Percentiles rank a stretch among this genome's conserved stretches.
Evolutionary conservation across 2,888 invertebrate genomes (phyloP).

Genomic region (Aporophyla lueneburgensis): DNA sequence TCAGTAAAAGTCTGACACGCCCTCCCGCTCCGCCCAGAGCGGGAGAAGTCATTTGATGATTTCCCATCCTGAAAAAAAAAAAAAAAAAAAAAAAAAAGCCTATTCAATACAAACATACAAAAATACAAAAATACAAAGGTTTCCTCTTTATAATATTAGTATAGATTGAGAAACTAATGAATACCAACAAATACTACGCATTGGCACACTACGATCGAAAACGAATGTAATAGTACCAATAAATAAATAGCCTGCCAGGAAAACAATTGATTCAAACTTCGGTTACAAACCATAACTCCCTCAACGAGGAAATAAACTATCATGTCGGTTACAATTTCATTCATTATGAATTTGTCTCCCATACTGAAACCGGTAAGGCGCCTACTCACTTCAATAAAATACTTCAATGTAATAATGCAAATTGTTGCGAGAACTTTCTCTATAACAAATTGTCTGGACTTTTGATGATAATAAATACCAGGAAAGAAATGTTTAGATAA

Average conservation of each 20-base stretch:
- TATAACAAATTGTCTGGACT: not conserved
- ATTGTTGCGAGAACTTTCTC: conserved; percentile 9
- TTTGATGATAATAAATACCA: not conserved
- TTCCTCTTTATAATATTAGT: too few relatives aligned
- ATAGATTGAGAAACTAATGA: not conserved
- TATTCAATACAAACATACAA: too few relatives aligned
- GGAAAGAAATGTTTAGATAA: not conserved
- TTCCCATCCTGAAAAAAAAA: too few relatives aligned
- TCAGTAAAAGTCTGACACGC: too few relatives aligned
- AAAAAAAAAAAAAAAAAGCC: too few relatives aligned
- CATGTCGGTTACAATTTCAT: conserved; percentile 9
- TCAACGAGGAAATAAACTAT: conserved; percentile 25
- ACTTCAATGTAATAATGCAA: conserved; percentile 5
- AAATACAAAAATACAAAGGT: too few relatives aligned
- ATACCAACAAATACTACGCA: not conserved
- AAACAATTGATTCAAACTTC: conserved; percentile 35
- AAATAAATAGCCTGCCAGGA: conserved; percentile 13
- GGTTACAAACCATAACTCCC: conserved; percentile 24
- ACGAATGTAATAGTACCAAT: not conserved
- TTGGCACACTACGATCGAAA: not conserved
- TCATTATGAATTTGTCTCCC: conserved; percentile 29
- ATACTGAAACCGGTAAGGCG: conserved; percentile 27
- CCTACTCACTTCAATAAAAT: conserved; percentile 29
- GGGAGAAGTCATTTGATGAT: too few relatives aligned
- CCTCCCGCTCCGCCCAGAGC: too few relatives aligned